These are phyloP conservation scores for Charina bottae DNA, from an alignment of 2,113 vertebrate species.

Conservation along the genomic window DNA sequence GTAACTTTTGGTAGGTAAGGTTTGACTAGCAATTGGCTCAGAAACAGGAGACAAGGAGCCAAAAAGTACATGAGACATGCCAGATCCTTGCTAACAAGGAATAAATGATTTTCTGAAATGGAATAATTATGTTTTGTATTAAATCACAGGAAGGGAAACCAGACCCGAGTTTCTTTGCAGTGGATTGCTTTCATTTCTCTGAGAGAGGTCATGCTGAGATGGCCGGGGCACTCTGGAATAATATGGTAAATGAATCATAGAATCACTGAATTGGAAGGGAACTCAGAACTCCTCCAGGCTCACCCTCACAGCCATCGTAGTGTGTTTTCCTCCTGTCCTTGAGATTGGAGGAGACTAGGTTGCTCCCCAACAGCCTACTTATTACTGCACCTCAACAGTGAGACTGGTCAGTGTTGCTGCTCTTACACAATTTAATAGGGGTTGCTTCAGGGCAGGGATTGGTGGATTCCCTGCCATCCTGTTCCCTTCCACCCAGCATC, in stretches of 20 bases:
- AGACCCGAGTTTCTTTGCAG: conserved; percentile 86
- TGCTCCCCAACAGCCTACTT: not conserved
- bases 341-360: not conserved
- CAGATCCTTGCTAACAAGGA: not conserved
- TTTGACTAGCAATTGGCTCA: conserved; percentile 6
- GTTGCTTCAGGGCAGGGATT: not conserved
- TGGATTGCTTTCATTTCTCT: conserved; percentile 91
- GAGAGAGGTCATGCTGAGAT: conserved; percentile 86
- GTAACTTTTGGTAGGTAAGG: not conserved
- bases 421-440: not conserved
- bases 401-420: not conserved
- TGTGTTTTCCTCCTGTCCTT: not conserved
- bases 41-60: not conserved
- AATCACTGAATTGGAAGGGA: not conserved
- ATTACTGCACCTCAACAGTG: not conserved
- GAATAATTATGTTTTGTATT: conserved; percentile 36
- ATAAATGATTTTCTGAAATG: not conserved
- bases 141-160: conserved; percentile 72
- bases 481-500: not conserved
- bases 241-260: conserved; percentile 83
- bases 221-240: conserved; percentile 91
- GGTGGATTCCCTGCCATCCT: not conserved
- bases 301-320: not conserved
- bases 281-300: not conserved
- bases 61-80: not conserved